Percentiles rank a stretch among this genome's conserved stretches.
phyloP scores from a whole-genome alignment of 2,888 invertebrate genomes.

The Leucophenga montana region DNA sequence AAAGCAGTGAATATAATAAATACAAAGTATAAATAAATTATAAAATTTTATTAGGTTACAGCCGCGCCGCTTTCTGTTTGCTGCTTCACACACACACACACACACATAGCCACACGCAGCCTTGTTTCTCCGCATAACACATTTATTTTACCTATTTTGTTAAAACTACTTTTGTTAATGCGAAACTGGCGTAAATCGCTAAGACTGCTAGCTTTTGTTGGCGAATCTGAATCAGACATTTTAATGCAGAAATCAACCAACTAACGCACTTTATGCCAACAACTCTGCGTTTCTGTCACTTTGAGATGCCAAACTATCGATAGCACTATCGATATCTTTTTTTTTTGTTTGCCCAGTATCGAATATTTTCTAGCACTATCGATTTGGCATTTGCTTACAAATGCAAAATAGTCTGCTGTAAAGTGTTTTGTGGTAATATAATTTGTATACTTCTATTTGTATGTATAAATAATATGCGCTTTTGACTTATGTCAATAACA shows the following conservation, averaged over 20 bases:
- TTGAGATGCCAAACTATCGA: conserved; percentile 29
- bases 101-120: conserved; percentile 40
- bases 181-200: conserved; percentile 70
- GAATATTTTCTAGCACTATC: no score
- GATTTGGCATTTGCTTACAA: no score
- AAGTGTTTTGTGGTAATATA: no score
- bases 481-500: no score
- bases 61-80: background rate
- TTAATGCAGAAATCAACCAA: conserved; percentile 31
- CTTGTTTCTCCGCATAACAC: no score
- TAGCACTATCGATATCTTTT: no score
- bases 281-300: conserved; percentile 18
- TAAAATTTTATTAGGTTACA: background rate
- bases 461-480: no score
- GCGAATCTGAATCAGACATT: conserved; percentile 61
- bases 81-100: conserved; percentile 1
- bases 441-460: no score
- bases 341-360: no score
- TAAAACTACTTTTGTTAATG: conserved; percentile 60
- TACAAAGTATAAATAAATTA: conserved; percentile 7
- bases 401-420: no score
- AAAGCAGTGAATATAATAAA: background rate
- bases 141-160: conserved; percentile 51
- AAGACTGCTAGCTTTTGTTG: conserved; percentile 54
- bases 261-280: conserved; percentile 30